These are phyloP conservation scores for Scylla paramamosain DNA, from an alignment of 1,140 invertebrate genomes.

Conservation along the genomic window DNA sequence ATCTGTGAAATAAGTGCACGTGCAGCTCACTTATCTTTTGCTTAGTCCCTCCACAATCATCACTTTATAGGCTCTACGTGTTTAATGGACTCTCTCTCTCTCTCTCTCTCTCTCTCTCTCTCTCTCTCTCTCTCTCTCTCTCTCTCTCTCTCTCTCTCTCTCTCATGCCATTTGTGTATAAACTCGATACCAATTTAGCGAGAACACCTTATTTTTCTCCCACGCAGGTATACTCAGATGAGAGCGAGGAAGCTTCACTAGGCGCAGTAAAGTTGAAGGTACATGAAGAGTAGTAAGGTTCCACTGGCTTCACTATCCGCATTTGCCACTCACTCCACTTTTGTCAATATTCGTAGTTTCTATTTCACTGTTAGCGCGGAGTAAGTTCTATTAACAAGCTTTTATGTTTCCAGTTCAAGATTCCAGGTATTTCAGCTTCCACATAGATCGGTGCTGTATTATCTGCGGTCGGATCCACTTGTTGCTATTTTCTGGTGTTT, in stretches of 20 bases:
- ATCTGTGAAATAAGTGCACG: background rate
- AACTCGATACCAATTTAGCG: no score
- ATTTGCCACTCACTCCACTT: background rate
- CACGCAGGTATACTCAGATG: background rate
- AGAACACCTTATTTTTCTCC: no score
- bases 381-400: no score
- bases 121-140: conserved; percentile 1
- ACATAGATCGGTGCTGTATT: background rate
- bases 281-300: background rate
- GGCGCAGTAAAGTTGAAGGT: background rate
- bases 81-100: conserved; percentile 1
- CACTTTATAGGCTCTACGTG: background rate
- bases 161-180: no score
- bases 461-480: background rate
- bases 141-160: no score
- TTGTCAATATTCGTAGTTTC: no score
- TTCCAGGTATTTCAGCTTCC: no score
- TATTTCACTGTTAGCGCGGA: no score
- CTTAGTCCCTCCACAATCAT: conserved; percentile 2
- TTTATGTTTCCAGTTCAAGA: no score
- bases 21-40: background rate
- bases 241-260: background rate
- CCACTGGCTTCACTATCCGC: background rate
- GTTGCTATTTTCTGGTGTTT: background rate
- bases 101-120: conserved; percentile 20